Evolutionary conservation across 2,888 invertebrate species (phyloP).

Genomic region (Cataglyphis rosenhaueri): DNA sequence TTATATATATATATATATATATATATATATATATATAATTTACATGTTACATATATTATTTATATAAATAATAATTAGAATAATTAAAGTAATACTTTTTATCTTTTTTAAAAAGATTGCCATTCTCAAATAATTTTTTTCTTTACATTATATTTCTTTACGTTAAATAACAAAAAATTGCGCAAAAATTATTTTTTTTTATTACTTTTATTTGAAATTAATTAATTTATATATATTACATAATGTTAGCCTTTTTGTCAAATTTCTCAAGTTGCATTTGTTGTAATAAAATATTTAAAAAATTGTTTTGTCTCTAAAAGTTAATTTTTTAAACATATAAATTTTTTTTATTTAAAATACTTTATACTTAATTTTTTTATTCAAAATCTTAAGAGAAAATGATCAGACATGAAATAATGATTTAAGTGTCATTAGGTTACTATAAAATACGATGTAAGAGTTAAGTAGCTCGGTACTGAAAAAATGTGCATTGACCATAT

Average conservation of each 20-base stretch:
- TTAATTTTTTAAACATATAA: neutral
- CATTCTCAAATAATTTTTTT: neutral
- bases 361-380: neutral
- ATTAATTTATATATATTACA: neutral
- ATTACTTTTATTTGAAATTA: neutral
- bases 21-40: too few relatives aligned
- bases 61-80: too few relatives aligned
- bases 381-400: neutral
- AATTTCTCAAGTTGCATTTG: neutral
- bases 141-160: neutral
- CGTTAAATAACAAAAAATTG: neutral
- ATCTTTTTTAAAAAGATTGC: neutral
- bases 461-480: neutral
- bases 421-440: neutral
- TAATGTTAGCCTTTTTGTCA: neutral
- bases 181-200: neutral
- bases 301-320: neutral
- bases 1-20: neutral
- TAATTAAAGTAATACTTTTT: neutral
- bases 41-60: too few relatives aligned
- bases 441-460: neutral
- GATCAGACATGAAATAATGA: neutral
- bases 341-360: neutral
- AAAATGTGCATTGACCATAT: neutral
- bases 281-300: neutral